phyloP scores from a whole-genome alignment of 2,888 invertebrate species.

The Drosophila eohydei region DNA sequence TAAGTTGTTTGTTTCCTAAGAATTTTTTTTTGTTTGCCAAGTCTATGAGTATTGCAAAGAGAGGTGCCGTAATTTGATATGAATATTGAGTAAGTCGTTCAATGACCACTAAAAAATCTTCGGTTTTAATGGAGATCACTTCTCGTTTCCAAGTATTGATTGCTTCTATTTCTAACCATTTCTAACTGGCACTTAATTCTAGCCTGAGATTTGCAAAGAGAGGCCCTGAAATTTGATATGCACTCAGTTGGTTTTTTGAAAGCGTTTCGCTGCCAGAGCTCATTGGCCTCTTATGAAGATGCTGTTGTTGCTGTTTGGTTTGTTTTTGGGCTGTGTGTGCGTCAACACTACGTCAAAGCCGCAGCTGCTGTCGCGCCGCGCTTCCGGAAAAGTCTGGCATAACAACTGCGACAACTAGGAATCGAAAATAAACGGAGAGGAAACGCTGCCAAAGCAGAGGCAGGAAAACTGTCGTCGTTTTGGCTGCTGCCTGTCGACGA shows the following conservation, averaged over 20 bases:
- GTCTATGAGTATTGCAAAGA: neutral
- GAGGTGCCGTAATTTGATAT: conserved; percentile 50
- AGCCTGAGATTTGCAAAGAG: conserved; percentile 10
- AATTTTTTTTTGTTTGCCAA: no score
- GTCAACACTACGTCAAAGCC: conserved; percentile 77
- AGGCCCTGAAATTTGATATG: conserved; percentile 56
- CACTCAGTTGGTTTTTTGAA: conserved; percentile 21
- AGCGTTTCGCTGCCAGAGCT: conserved; percentile 46
- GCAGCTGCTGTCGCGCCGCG: conserved; percentile 79
- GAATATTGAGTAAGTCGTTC: neutral
- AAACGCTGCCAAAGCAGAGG: conserved; percentile 67
- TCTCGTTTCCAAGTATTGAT: neutral
- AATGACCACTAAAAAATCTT: neutral
- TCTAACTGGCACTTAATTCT: neutral
- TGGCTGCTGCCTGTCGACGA: conserved; percentile 58
- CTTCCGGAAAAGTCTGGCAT: conserved; percentile 80
- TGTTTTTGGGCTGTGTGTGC: conserved; percentile 57
- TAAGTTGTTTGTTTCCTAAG: no score
- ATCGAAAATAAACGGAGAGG: conserved; percentile 56
- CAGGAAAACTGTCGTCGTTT: conserved; percentile 75
- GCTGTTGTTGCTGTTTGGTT: conserved; percentile 16
- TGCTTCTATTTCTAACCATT: neutral
- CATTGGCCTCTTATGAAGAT: conserved; percentile 63
- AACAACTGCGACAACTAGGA: conserved; percentile 60
- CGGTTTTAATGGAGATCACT: no score